These are phyloP conservation scores for Actinia equina DNA, from an alignment of 64 coral and sea anemone species.

Conservation along the genomic window DNA sequence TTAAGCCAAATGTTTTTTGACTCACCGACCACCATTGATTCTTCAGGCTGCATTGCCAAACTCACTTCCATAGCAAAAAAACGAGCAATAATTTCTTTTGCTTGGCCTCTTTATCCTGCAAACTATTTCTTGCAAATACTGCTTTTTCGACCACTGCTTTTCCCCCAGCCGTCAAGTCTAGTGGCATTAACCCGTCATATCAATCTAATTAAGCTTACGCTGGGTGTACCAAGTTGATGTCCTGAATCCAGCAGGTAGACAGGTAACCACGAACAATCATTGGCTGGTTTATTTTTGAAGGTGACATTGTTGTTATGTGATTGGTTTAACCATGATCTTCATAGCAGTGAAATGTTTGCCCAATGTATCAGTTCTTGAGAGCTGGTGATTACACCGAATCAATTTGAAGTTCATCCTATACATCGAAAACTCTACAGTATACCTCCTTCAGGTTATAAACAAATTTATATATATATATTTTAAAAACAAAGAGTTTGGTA, in stretches of 20 bases:
- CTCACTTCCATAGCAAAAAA: neutral
- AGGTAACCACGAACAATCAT: neutral
- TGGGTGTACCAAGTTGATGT: neutral
- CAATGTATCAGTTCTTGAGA: neutral
- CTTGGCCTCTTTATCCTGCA: neutral
- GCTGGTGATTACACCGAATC: neutral
- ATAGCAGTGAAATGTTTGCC: conserved; percentile 23
- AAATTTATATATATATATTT: neutral
- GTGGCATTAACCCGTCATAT: conserved; percentile 3
- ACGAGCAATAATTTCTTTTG: neutral
- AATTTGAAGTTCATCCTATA: neutral
- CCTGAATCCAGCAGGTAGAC: conserved; percentile 18
- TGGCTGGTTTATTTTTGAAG: conserved; percentile 20
- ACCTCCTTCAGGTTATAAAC: neutral
- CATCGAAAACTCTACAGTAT: neutral
- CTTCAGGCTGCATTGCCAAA: neutral
- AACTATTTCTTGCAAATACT: too few relatives aligned
- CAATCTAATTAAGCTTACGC: conserved; percentile 6
- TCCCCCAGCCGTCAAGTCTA: neutral
- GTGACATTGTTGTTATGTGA: conserved; percentile 13
- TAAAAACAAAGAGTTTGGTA: neutral
- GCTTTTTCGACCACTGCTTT: neutral
- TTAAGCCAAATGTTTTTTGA: neutral
- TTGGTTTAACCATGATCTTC: conserved; percentile 26
- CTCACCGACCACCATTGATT: conserved; percentile 1